Conservation (phyloP, 2,797 vertebrate genomes). For the Aphelocoma californica region DNA sequence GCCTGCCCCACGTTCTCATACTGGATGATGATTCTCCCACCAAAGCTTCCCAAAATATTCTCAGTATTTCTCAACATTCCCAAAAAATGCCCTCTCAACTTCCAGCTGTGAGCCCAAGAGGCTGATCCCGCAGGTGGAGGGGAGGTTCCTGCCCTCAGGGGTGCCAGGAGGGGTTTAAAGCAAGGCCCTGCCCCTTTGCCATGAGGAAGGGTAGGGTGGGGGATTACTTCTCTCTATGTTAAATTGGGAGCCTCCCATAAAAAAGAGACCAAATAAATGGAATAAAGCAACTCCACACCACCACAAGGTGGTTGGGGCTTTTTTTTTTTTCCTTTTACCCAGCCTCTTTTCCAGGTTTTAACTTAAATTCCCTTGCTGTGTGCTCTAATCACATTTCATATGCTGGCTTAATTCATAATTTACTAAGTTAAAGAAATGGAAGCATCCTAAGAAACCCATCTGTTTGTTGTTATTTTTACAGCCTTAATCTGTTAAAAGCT, state of each 20-base stretch:
- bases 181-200: not conserved
- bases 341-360: not conserved
- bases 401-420: slow-evolving; percentile 8
- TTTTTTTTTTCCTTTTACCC: not conserved
- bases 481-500: slow-evolving; percentile 51
- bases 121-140: too few relatives aligned
- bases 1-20: fast-evolving
- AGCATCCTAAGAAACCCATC: slow-evolving; percentile 44
- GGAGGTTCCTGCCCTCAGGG: too few relatives aligned
- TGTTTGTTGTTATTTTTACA: slow-evolving; percentile 56
- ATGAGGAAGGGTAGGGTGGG: fast-evolving
- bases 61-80: not conserved
- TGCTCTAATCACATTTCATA: slow-evolving; percentile 61
- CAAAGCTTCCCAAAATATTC: not conserved
- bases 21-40: fast-evolving
- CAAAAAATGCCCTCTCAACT: not conserved
- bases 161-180: too few relatives aligned
- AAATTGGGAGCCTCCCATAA: not conserved
- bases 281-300: not conserved
- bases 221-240: fast-evolving
- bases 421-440: slow-evolving; percentile 7
- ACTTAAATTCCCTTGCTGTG: slow-evolving; percentile 39
- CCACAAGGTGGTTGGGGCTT: fast-evolving
- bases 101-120: too few relatives aligned
- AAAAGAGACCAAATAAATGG: not conserved